These are phyloP conservation scores for Erpetoichthys calabaricus DNA, from an alignment of 2,797 vertebrate species.

Conservation along the genomic window DNA sequence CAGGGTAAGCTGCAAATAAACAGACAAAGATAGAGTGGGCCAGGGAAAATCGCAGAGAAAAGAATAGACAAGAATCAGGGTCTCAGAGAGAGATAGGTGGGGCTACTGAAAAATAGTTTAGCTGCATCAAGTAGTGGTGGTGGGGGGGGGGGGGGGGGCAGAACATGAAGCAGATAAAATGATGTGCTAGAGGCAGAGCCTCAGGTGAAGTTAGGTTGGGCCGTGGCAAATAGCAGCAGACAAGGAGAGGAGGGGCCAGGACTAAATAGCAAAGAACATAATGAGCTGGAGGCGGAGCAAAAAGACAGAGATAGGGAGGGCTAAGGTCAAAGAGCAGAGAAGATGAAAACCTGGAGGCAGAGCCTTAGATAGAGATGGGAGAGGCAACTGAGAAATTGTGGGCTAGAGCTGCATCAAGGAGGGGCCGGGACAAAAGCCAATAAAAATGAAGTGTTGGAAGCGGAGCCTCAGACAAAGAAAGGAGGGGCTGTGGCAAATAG, in stretches of 20 bases:
- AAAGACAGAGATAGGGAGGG: not conserved
- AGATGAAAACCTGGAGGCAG: too few relatives aligned
- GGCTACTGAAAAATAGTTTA: not conserved
- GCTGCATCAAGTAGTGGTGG: slow-evolving; percentile 19
- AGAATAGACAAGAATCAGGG: too few relatives aligned
- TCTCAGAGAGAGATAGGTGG: not conserved
- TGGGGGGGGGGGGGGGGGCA: slow-evolving; percentile 36
- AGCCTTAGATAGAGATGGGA: too few relatives aligned
- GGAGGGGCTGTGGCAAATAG: not conserved
- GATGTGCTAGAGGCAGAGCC: not conserved
- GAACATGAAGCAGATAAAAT: slow-evolving; percentile 26
- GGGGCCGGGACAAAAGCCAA: too few relatives aligned
- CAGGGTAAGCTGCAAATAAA: slow-evolving; percentile 11
- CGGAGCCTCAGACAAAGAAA: not conserved
- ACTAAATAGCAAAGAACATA: slow-evolving; percentile 13
- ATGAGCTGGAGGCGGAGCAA: slow-evolving; percentile 25
- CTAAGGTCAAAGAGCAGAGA: too few relatives aligned
- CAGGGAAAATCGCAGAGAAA: too few relatives aligned
- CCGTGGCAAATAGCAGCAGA: slow-evolving; percentile 14
- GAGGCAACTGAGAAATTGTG: too few relatives aligned
- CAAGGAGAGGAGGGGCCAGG: slow-evolving; percentile 8
- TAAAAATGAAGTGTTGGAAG: too few relatives aligned
- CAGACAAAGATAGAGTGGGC: slow-evolving; percentile 1
- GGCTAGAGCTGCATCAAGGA: too few relatives aligned
- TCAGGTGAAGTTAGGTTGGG: not conserved